phyloP scores from a whole-genome alignment of 37 sponge, comb jelly and placozoan genomes.

The Oscarella lobularis region DNA sequence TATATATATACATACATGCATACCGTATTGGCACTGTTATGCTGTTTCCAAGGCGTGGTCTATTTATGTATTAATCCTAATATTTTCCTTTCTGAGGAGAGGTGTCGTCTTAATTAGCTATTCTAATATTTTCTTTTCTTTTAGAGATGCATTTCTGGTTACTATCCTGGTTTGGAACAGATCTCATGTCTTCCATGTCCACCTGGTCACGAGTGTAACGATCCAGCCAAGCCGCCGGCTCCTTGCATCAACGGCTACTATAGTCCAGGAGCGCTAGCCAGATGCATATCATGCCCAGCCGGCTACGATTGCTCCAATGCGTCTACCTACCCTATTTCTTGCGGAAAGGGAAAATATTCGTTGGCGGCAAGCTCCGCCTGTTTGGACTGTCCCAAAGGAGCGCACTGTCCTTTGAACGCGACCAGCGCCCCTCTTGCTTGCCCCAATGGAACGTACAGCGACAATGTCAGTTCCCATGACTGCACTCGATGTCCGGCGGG shows the following conservation, averaged over 20 bases:
- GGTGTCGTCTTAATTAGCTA: too few species aligned
- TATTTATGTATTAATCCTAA: too few species aligned
- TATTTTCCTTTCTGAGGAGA: too few species aligned
- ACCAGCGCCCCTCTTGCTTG: background rate
- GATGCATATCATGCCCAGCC: background rate
- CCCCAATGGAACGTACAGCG: background rate
- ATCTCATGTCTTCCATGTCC: constrained; percentile 6
- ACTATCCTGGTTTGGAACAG: background rate
- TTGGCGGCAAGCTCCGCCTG: background rate
- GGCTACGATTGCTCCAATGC: background rate
- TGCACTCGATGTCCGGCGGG: background rate
- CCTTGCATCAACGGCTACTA: constrained; percentile 1
- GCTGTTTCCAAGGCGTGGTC: too few species aligned
- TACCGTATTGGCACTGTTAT: too few species aligned
- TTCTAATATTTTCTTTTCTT: background rate
- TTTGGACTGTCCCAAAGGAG: background rate
- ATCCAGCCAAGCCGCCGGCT: constrained; percentile 6
- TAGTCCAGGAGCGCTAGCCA: background rate
- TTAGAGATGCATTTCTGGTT: background rate
- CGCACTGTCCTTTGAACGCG: background rate
- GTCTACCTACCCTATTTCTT: background rate
- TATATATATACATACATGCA: too few species aligned
- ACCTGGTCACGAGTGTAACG: constrained; percentile 8
- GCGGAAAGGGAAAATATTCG: background rate
- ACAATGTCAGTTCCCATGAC: background rate